phyloP scores from a whole-genome alignment of 2,113 vertebrate species.

The Anser cygnoides region DNA sequence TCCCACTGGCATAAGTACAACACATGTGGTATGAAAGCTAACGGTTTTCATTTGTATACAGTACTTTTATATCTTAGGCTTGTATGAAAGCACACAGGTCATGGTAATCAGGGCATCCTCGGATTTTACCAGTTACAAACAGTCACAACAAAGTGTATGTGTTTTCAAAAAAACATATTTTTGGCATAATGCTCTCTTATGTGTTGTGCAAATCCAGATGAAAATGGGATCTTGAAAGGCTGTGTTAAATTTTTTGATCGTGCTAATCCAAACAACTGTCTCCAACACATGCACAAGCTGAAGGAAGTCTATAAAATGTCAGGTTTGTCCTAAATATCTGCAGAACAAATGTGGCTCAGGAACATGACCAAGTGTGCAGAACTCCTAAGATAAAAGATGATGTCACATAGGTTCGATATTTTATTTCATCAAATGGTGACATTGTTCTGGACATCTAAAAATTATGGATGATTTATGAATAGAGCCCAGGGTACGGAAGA shows the following conservation, averaged over 20 bases:
- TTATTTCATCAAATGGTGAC: constrained; percentile 59
- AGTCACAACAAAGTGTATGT: constrained; percentile 42
- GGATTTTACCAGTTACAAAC: constrained; percentile 50
- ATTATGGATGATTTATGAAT: constrained; percentile 54
- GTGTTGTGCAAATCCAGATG: constrained; percentile 65
- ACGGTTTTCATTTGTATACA: constrained; percentile 60
- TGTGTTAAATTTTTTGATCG: constrained; percentile 60
- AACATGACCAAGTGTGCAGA: constrained; percentile 30
- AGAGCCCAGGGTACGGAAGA: constrained; percentile 6
- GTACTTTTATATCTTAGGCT: constrained; percentile 7
- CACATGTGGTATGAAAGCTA: constrained; percentile 66
- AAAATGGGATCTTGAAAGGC: constrained; percentile 66
- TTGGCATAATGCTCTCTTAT: constrained; percentile 47
- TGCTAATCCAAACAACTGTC: constrained; percentile 71
- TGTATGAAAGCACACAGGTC: constrained; percentile 29
- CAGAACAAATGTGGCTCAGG: constrained; percentile 64
- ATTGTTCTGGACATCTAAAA: constrained; percentile 30
- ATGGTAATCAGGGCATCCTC: constrained; percentile 50
- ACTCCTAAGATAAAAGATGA: constrained; percentile 49
- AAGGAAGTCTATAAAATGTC: constrained; percentile 66
- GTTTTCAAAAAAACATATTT: constrained; percentile 64
- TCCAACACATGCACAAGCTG: constrained; percentile 63
- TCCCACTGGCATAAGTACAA: constrained; percentile 64
- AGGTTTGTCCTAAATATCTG: constrained; percentile 70
- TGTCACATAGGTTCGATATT: constrained; percentile 46